Evolutionary conservation across 2,797 vertebrate species (phyloP).

Genomic region (Artibeus lituratus): DNA sequence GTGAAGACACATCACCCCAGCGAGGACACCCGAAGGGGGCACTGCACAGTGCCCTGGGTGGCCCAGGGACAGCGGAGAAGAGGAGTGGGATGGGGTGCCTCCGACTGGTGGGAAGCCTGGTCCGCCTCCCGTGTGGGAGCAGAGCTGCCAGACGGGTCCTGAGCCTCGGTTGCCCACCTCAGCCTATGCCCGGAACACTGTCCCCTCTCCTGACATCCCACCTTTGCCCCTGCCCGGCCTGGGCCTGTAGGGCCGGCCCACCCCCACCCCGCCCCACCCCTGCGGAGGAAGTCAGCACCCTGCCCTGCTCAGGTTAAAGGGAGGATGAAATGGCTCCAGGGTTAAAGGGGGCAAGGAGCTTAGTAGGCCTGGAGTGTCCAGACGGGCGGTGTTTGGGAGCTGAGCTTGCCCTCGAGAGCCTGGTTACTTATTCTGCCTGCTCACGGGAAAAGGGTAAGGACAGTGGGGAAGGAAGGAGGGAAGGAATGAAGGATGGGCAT

Average conservation of each 20-base stretch:
- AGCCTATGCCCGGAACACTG: rapidly evolving
- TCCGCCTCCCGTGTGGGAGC: background rate
- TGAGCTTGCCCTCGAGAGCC: background rate
- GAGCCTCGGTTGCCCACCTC: background rate
- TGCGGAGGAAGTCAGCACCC: background rate
- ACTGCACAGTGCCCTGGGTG: background rate
- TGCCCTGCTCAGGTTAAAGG: background rate
- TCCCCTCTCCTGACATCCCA: too few relatives aligned
- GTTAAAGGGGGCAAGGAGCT: background rate
- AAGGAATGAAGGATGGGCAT: rapidly evolving
- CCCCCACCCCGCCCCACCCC: background rate
- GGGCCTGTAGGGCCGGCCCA: too few relatives aligned
- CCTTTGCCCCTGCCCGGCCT: too few relatives aligned
- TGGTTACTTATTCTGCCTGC: too few relatives aligned
- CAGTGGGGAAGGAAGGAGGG: background rate
- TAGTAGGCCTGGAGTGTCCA: background rate
- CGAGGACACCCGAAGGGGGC: background rate
- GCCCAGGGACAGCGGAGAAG: background rate
- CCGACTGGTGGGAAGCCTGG: background rate
- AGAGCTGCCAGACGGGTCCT: too few relatives aligned
- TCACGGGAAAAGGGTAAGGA: background rate
- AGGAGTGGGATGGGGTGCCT: background rate
- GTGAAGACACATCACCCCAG: background rate
- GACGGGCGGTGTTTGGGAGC: too few relatives aligned
- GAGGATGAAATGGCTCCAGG: background rate